Evolutionary conservation across 2,797 vertebrate genomes (phyloP).

Genomic region (Percopsis omiscomaycus): DNA sequence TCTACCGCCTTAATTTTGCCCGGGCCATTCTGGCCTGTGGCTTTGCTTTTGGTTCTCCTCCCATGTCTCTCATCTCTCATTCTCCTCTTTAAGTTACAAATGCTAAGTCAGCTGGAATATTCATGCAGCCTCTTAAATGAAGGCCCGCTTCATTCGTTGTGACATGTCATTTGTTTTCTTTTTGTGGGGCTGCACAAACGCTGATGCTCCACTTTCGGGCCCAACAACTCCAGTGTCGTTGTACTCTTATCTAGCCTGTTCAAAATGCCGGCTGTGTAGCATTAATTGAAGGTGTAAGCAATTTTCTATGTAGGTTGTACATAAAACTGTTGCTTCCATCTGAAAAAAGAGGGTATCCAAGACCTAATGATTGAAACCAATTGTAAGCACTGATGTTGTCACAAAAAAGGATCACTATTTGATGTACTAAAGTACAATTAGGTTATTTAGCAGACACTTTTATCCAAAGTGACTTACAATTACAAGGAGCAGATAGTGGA

Average conservation of each 20-base stretch:
- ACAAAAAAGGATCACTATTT: too few species aligned
- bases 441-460: too few species aligned
- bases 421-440: too few species aligned
- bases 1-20: constrained; percentile 1
- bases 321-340: constrained; percentile 30
- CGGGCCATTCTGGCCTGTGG: constrained; percentile 38
- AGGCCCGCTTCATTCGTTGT: constrained; percentile 66
- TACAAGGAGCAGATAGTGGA: too few species aligned
- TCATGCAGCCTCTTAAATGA: constrained; percentile 53
- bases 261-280: constrained; percentile 22
- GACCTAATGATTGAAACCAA: too few species aligned
- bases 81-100: constrained; percentile 44
- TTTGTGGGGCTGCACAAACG: constrained; percentile 63
- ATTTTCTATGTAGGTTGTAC: constrained; percentile 50
- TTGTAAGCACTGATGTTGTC: too few species aligned
- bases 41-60: constrained; percentile 22
- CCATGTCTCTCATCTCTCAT: constrained; percentile 30
- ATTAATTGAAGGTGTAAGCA: constrained; percentile 64
- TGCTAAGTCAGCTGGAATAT: constrained; percentile 67
- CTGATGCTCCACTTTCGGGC: constrained; percentile 65
- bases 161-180: constrained; percentile 74
- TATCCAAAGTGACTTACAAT: too few species aligned
- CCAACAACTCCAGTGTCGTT: constrained; percentile 26
- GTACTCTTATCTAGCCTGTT: constrained; percentile 32
- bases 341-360: not conserved